A percentile compares a stretch with the other conserved stretches of the same genome.
phyloP scores from a whole-genome alignment of 2,888 invertebrate genomes.

The Parnassius orleans region DNA sequence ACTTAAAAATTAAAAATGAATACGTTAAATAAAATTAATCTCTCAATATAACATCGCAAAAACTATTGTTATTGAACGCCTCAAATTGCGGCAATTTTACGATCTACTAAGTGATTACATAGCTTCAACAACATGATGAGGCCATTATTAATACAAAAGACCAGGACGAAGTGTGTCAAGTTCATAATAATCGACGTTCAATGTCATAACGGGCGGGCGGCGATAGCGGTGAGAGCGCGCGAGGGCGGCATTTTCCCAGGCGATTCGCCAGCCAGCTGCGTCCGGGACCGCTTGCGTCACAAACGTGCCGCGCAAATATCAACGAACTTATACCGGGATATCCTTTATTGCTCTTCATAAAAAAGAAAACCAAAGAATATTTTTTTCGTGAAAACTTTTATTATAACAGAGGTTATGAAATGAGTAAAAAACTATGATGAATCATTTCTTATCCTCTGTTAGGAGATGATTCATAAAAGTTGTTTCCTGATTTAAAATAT shows the following conservation, averaged over 20 bases:
- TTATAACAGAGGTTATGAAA: no score
- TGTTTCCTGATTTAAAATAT: no score
- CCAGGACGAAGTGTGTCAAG: conserved; percentile 42
- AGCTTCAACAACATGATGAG: background rate
- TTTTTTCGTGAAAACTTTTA: no score
- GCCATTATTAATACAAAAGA: conserved; percentile 17
- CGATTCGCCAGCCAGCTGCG: conserved; percentile 34
- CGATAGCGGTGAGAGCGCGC: conserved; percentile 25
- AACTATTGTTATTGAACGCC: no score
- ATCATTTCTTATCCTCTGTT: no score
- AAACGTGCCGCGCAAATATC: conserved; percentile 7
- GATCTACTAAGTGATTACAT: conserved; percentile 2
- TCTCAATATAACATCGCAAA: no score
- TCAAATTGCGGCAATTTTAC: no score
- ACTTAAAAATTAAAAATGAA: no score
- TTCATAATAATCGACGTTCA: conserved; percentile 60
- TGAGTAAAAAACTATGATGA: no score
- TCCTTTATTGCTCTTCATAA: background rate
- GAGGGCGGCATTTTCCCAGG: conserved; percentile 59
- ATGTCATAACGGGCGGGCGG: conserved; percentile 43
- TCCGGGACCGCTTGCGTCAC: conserved; percentile 46
- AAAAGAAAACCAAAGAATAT: background rate
- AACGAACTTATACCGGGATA: conserved; percentile 1
- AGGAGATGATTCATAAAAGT: no score
- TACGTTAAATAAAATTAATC: no score